A percentile compares a stretch with the other conserved stretches of the same genome.
phyloP scores from a whole-genome alignment of 92 coral and sea anemone species.

The Scolanthus callimorphus region DNA sequence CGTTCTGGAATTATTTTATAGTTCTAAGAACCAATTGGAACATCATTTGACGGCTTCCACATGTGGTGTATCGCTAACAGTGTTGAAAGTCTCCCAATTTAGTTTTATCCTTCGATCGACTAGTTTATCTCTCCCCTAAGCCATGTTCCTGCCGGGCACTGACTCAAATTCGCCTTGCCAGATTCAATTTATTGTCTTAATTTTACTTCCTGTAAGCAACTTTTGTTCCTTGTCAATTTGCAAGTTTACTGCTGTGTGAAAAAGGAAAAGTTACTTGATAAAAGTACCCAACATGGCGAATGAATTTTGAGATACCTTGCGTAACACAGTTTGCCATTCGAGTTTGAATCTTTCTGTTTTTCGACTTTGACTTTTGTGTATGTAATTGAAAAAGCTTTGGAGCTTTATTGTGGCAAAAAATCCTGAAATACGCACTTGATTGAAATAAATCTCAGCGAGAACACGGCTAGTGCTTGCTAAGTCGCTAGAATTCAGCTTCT shows the following conservation, averaged over 20 bases:
- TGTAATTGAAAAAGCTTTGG: no score
- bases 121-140: not conserved
- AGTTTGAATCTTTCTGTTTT: no score
- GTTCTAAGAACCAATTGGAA: not conserved
- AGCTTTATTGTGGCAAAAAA: no score
- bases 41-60: not conserved
- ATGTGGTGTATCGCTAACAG: not conserved
- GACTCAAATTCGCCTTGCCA: not conserved
- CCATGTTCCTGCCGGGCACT: not conserved
- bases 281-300: no score
- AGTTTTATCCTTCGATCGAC: slow-evolving; percentile 3
- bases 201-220: not conserved
- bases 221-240: no score
- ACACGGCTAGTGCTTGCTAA: no score
- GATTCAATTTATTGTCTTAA: not conserved
- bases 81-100: not conserved
- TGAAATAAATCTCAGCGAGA: not conserved
- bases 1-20: not conserved
- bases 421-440: no score
- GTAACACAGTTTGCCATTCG: no score
- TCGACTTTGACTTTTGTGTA: no score
- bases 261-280: no score
- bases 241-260: no score
- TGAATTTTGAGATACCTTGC: not conserved
- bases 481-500: no score